These are phyloP conservation scores for Netelia inedita DNA, from an alignment of 2,888 invertebrate species.

Conservation along the genomic window DNA sequence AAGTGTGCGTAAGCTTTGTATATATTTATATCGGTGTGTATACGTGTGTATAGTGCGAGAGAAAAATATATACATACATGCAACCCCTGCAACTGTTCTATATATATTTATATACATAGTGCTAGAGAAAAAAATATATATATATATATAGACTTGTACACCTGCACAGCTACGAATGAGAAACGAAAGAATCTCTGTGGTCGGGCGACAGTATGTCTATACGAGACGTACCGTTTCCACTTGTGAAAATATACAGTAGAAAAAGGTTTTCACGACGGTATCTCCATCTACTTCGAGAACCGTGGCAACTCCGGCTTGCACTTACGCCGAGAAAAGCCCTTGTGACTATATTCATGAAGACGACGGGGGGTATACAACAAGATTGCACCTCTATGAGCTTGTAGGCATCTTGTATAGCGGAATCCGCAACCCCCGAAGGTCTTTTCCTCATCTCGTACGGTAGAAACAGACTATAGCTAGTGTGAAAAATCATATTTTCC, in stretches of 20 bases:
- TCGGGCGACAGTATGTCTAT: not conserved
- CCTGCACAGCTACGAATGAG: constrained; percentile 15
- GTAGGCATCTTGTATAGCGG: constrained; percentile 19
- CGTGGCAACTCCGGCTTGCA: constrained; percentile 41
- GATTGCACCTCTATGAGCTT: constrained; percentile 33
- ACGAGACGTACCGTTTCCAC: constrained; percentile 28
- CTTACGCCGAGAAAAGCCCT: constrained; percentile 34
- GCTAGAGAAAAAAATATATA: not conserved
- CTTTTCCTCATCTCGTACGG: not conserved
- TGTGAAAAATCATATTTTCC: too few species aligned
- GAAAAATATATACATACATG: not conserved
- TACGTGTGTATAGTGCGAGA: not conserved
- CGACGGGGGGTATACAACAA: constrained; percentile 30
- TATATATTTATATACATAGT: not conserved
- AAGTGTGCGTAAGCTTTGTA: constrained; percentile 1
- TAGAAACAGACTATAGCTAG: too few species aligned
- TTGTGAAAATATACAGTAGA: constrained; percentile 27
- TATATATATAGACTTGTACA: too few species aligned
- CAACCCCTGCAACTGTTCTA: constrained; percentile 18
- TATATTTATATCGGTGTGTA: not conserved
- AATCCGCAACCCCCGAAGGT: constrained; percentile 14
- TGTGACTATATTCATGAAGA: constrained; percentile 16
- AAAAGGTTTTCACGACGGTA: constrained; percentile 51
- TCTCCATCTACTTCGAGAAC: constrained; percentile 45
- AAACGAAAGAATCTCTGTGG: constrained; percentile 40